Percentiles rank a stretch among this genome's conserved stretches.
Evolutionary conservation across 1,140 invertebrate species (phyloP).

Genomic region (Brachionus calyciflorus): DNA sequence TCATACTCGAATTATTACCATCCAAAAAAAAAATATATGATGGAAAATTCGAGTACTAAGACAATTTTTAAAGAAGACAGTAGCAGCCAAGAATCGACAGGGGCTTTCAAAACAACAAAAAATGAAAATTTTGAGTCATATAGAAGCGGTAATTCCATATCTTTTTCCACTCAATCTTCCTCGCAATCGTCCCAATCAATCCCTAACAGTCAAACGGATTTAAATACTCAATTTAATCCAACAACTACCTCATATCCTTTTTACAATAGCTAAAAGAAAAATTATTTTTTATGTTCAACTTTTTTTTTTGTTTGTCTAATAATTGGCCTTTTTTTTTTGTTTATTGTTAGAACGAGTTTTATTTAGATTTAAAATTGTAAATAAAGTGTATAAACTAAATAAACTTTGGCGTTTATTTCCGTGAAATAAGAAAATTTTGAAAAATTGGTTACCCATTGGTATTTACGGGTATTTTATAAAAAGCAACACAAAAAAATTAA

Average conservation of each 20-base stretch:
- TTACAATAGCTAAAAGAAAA: background rate
- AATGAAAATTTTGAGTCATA: background rate
- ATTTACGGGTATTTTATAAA: no score
- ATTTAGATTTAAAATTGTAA: no score
- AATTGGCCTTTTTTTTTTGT: no score
- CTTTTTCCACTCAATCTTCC: background rate
- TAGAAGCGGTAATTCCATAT: background rate
- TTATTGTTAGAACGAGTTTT: no score
- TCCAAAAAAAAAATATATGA: slow-evolving; percentile 46
- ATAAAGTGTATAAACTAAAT: no score
- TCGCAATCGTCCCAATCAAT: background rate
- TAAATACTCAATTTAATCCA: slow-evolving; percentile 1
- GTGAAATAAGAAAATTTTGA: no score
- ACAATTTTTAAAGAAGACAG: no score
- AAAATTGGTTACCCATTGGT: no score
- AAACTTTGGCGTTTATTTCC: no score
- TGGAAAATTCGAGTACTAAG: slow-evolving; percentile 21
- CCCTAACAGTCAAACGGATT: background rate
- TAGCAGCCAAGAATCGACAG: background rate
- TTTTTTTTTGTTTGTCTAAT: no score
- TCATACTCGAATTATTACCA: slow-evolving; percentile 30
- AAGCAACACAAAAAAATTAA: no score
- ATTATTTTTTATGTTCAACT: background rate
- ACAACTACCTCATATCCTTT: background rate
- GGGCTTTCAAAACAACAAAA: background rate